Base-by-base conservation (phyloP, 2,888 invertebrate genomes). In the Xestia xanthographa region DNA sequence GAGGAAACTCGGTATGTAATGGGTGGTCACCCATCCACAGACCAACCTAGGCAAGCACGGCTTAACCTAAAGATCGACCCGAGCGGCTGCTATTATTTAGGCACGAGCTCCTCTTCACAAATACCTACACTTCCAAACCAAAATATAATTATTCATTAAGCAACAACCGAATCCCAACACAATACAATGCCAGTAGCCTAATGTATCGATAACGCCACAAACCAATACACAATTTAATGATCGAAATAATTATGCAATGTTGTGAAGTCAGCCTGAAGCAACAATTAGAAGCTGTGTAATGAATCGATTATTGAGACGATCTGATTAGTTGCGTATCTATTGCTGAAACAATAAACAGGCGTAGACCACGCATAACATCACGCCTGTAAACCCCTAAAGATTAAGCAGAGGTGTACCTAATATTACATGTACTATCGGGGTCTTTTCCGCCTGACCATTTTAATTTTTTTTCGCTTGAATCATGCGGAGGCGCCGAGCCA, bases 211-310 rank as follows among this genome's bases (percentile, higher is more conserved):
- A 79, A 26, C 22, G 22, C 12, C 17, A 26, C 20, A 66, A 48
- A 56, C 75, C 43, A 34, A 71, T 80, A 41, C 20, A 38, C 9
- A 58, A 58, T 72, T 75, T 74, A 84, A 84, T 78, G 26, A 70
- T 50, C 69, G 38, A 75, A 71, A 78, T 81, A 66, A 81, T 81
- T 72, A 74, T 41, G 38, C 76, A 63, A 76, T 56, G 69, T 12
- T 63, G 20, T 29, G 66, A 58, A 63, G 45, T 83, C 45, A 50
- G 63, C 63, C 58, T 63, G 72, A 67, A 67, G 60, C 66, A 72
- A 83, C 75, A 83, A 82, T 79, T 70, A 75, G 63, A 67, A 8
- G 20, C 48, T 63, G 9, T 45, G 2, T 66, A 70, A 70, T 83
- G 0, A 66, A 75, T 72, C 48, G 43, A 83, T 73, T 67, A 66